Percentiles rank a stretch among this genome's conserved stretches.
Evolutionary conservation across 37 sponge, comb jelly and placozoan species (phyloP).

Genomic region (Halichondria panicea): DNA sequence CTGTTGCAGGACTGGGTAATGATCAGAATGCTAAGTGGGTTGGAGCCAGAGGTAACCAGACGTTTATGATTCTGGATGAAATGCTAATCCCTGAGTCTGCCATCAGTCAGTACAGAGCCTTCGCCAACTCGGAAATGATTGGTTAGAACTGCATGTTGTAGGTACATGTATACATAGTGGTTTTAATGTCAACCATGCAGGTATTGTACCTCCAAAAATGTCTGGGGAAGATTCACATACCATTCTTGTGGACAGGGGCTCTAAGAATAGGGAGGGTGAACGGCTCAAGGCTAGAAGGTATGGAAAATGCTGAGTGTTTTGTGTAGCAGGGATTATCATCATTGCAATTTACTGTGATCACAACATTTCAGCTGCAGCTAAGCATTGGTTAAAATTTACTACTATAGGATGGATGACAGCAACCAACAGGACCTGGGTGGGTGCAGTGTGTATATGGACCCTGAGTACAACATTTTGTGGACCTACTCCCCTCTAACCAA

Average conservation of each 20-base stretch:
- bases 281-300: no score
- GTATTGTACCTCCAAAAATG: no score
- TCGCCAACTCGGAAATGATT: constrained; percentile 48
- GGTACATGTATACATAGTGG: no score
- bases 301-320: no score
- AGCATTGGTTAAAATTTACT: background rate
- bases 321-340: no score
- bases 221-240: no score
- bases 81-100: constrained; percentile 58
- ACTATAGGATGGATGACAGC: constrained; percentile 53
- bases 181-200: no score
- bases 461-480: constrained; percentile 82
- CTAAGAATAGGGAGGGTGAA: no score
- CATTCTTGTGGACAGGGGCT: no score
- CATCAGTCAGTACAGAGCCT: constrained; percentile 42
- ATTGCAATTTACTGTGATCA: no score
- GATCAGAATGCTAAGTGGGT: constrained; percentile 61
- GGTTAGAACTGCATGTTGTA: no score
- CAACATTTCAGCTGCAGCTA: background rate
- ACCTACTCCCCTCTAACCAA: constrained; percentile 32
- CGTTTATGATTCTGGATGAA: constrained; percentile 71
- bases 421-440: constrained; percentile 63
- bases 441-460: constrained; percentile 65
- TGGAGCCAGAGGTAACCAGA: constrained; percentile 70
- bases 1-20: constrained; percentile 28